Conservation (phyloP, 2,113 vertebrate genomes). For the Callorhinus ursinus region DNA sequence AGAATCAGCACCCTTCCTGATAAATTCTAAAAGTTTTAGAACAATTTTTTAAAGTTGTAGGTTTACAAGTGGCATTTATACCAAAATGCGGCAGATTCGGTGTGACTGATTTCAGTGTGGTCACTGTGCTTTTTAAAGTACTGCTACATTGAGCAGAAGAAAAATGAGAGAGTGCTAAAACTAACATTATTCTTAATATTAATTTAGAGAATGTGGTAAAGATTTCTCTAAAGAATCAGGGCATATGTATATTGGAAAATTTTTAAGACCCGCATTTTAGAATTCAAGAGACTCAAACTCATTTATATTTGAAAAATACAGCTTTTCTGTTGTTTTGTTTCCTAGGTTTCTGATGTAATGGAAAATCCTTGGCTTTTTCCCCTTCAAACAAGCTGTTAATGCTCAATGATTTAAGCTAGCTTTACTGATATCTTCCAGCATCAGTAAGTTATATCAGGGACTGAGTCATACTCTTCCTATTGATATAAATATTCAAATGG, state of each 20-base stretch:
- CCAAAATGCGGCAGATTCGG: slow-evolving; percentile 13
- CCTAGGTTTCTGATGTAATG: slow-evolving; percentile 26
- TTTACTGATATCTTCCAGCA: slow-evolving; percentile 20
- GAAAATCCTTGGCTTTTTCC: background rate
- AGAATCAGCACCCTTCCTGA: slow-evolving; percentile 49
- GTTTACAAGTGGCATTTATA: slow-evolving; percentile 64
- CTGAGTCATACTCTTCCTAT: background rate
- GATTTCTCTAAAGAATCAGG: slow-evolving; percentile 38
- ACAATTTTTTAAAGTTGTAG: slow-evolving; percentile 60
- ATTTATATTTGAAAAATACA: slow-evolving; percentile 65
- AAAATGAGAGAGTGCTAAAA: slow-evolving; percentile 52
- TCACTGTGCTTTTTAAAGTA: slow-evolving; percentile 59
- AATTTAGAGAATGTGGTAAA: slow-evolving; percentile 37
- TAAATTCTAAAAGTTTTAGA: slow-evolving; percentile 62
- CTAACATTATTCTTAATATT: slow-evolving; percentile 65
- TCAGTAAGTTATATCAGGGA: background rate
- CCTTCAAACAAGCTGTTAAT: background rate
- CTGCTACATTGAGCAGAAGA: slow-evolving; percentile 44
- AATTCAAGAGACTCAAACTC: slow-evolving; percentile 47
- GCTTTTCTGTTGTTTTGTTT: slow-evolving; percentile 37
- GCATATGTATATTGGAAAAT: background rate
- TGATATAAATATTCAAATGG: background rate
- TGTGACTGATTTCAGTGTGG: slow-evolving; percentile 51
- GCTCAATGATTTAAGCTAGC: background rate
- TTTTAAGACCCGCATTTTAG: slow-evolving; percentile 55